Percentiles rank a stretch among this genome's conserved stretches.
Evolutionary conservation across 1,140 invertebrate species (phyloP).

Genomic region (Bombus breviceps): DNA sequence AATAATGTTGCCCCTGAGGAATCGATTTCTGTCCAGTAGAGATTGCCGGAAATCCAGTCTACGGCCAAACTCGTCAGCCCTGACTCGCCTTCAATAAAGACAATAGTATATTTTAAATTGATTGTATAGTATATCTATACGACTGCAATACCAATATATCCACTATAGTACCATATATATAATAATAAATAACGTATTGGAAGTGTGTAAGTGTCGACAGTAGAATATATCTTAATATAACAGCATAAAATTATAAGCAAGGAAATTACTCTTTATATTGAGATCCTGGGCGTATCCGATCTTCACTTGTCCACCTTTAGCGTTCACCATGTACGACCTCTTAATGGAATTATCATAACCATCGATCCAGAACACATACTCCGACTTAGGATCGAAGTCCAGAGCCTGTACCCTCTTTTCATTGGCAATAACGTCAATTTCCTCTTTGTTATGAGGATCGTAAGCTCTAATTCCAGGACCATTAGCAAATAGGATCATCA

Average conservation of each 20-base stretch:
- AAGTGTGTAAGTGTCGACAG: too few relatives aligned
- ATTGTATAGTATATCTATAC: too few relatives aligned
- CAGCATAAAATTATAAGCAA: background rate
- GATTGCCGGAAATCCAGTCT: slow-evolving; percentile 95
- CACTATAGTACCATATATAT: too few relatives aligned
- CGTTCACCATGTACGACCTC: slow-evolving; percentile 94
- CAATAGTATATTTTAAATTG: too few relatives aligned
- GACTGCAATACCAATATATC: too few relatives aligned
- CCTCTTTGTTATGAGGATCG: slow-evolving; percentile 86
- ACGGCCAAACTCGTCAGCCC: slow-evolving; percentile 93
- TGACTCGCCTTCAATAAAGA: slow-evolving; percentile 83
- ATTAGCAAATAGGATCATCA: slow-evolving; percentile 88
- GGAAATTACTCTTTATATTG: slow-evolving; percentile 86
- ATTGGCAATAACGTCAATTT: slow-evolving; percentile 89
- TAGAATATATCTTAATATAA: background rate
- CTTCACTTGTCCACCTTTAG: slow-evolving; percentile 88
- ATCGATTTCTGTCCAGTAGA: slow-evolving; percentile 97
- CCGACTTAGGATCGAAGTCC: slow-evolving; percentile 91
- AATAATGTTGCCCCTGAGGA: slow-evolving; percentile 87
- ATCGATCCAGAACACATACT: slow-evolving; percentile 97
- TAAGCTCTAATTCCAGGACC: slow-evolving; percentile 94
- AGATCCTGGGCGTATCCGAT: slow-evolving; percentile 95
- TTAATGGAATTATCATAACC: slow-evolving; percentile 95
- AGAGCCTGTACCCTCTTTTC: slow-evolving; percentile 94
- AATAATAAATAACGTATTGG: too few relatives aligned